phyloP scores from a whole-genome alignment of 1,140 invertebrate genomes.

The Drosophila cardini region DNA sequence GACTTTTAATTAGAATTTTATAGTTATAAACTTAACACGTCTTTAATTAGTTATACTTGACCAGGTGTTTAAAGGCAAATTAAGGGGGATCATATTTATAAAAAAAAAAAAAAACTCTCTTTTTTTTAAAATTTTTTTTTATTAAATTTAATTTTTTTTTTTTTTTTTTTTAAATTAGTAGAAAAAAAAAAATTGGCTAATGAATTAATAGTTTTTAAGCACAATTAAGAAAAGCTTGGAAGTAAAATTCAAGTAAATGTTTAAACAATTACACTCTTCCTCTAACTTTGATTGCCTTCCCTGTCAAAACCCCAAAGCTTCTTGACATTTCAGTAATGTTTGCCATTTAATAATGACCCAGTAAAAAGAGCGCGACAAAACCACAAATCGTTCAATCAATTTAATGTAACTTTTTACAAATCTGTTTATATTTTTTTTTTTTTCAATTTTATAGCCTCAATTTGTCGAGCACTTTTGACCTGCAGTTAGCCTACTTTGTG shows the following conservation, averaged over 20 bases:
- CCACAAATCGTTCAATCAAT: conserved; percentile 41
- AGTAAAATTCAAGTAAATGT: no score
- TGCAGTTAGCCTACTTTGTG: conserved; percentile 38
- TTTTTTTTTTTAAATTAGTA: no score
- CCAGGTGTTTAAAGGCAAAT: no score
- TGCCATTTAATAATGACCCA: not conserved
- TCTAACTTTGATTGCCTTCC: not conserved
- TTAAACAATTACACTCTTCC: not conserved
- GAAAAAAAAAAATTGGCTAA: no score
- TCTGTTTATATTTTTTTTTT: not conserved
- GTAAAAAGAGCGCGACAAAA: not conserved
- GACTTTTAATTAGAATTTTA: not conserved
- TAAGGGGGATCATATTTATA: no score
- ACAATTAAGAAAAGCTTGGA: no score
- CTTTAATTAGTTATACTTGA: not conserved
- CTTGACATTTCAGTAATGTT: not conserved
- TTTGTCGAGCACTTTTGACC: conserved; percentile 24
- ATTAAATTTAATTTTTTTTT: no score
- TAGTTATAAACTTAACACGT: not conserved
- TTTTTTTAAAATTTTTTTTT: no score
- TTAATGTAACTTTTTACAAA: conserved; percentile 28
- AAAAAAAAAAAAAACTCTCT: no score
- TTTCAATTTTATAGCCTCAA: conserved; percentile 53
- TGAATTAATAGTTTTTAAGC: no score
- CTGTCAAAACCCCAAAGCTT: not conserved